Base-by-base conservation (phyloP, 2,888 invertebrate species). In the Clepsis dumicolana region DNA sequence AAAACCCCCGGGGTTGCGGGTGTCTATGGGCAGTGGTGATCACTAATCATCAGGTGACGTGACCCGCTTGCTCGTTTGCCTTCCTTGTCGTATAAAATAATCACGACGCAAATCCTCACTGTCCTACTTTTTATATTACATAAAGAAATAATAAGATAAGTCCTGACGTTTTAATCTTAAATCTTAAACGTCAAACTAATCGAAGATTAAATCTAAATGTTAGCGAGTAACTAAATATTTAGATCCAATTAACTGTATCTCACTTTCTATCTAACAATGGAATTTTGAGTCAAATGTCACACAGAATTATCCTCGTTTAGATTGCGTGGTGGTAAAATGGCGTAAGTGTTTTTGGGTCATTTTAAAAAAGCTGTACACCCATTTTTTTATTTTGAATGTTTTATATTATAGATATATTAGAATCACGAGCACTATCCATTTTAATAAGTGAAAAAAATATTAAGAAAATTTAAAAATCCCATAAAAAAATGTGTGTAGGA, bases 231-330 rank as follows among this genome's bases (percentile, higher is more conserved):
- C 61, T 56, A 62, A 67, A 68, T 68, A 68, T 68, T 68, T 63
- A 56, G 67, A 63, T 68, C 38, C 63, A 68, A 68, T 68, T 63
- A 63, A 68, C 57, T 59, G 38, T 63, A 67, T 63, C 62, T 41
- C 24, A 63, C 67, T 68, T 68, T 68, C 67, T 59, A 68, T 68
- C 57, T 5, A 52, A 68, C 67, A 63, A 68, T 68, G 57, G 63
- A 57, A 63, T 63, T 68, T 41, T 27, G 32, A 41, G 57, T 57
- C 25, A 29, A 68, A 63, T 68, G 62, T 48, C 67, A 57, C 61
- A 44, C 41, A 16, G 14, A 16, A 44, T 29, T 53, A 48, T 5
- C 21, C 18, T 32, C 54, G 4, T 32, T 21, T 32, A 10, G n/a
- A 4, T 14, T 52, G 25, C n/a, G 24, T 27, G 18, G 16, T 7